Evolutionary conservation across 2,888 invertebrate genomes (phyloP).

Genomic region (Carabus problematicus): DNA sequence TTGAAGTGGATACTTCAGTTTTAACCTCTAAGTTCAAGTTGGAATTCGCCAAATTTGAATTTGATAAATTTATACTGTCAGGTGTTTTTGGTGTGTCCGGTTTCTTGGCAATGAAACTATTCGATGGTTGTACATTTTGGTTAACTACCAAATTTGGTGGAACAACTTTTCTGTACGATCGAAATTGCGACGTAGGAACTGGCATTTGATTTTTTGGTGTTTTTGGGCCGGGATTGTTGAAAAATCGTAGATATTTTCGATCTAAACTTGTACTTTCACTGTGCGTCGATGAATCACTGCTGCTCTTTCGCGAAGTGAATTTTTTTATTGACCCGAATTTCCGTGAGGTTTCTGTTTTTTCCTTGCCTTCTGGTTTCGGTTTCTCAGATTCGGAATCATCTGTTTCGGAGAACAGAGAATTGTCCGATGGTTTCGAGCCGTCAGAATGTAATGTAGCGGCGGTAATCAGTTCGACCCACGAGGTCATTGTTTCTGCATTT

Average conservation of each 20-base stretch:
- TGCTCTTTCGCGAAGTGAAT: constrained; percentile 63
- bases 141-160: constrained; percentile 56
- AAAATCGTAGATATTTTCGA: constrained; percentile 71
- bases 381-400: constrained; percentile 62
- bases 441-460: constrained; percentile 63
- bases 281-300: constrained; percentile 55
- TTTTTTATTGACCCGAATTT: constrained; percentile 79
- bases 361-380: constrained; percentile 53
- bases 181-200: constrained; percentile 79
- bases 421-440: constrained; percentile 54
- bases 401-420: constrained; percentile 66
- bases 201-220: constrained; percentile 67
- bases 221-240: constrained; percentile 57
- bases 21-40: constrained; percentile 24
- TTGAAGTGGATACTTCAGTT: constrained; percentile 29
- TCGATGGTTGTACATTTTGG: constrained; percentile 31
- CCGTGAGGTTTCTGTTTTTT: constrained; percentile 59
- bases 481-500: constrained; percentile 71
- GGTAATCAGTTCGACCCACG: constrained; percentile 77
- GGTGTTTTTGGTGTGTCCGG: constrained; percentile 40
- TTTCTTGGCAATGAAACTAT: constrained; percentile 38
- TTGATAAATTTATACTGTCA: constrained; percentile 5
- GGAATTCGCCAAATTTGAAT: constrained; percentile 3
- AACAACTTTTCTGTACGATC: constrained; percentile 74
- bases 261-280: constrained; percentile 73